Evolutionary conservation across 1,140 invertebrate species (phyloP), one percentile per base, ranked within the genome.

Genomic region (Sweltsa coloradensis): DNA sequence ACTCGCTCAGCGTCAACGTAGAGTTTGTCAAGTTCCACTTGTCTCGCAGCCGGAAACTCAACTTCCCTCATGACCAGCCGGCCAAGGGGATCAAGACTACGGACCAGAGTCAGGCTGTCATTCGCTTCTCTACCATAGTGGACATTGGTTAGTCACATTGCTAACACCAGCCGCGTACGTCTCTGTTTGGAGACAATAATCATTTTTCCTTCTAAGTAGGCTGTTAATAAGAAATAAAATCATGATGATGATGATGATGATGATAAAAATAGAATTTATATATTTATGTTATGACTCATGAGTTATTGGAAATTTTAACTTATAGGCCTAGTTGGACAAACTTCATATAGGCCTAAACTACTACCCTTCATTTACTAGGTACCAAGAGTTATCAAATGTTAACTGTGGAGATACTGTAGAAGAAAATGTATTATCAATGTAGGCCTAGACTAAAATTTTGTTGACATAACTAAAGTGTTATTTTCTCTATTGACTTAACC

Each of bases 1-100:
- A 97, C 70, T 95, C 92, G 0, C 69, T 97, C 5, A 94, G 89
- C 60, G 84, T 97, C 11, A 95, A 96, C 64, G 91, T 97, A 0
- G 92, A 97, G 65, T 97, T 96, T 66, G 89, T 97, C 3, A 96
- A 96, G 64, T 89, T 97, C 55, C 89, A 96, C 64, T 75, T 97
- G 11, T 92, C 89, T 0, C 68, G 93, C 51, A 89, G 85, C 41
- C 69, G 89, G 31, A 93, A 89, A 65, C 65, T 89, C 2, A 89
- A 87, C 63, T 82, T 83, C 43, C 79, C 68, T 42, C 67, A 68
- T 42, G 67, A 76, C 55, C 54, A 52, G 52, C 43, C 62, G 62
- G 44, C 62, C 48, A 26, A 55, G 53, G 23, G 67, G 52, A 27
- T 64, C 62, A 6, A 67, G 49, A 55, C 74, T 71, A 53, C 69